A percentile compares a stretch with the other conserved stretches of the same genome.
Conservation (phyloP, 2,113 vertebrate species). For the Syrmaticus mikado region DNA sequence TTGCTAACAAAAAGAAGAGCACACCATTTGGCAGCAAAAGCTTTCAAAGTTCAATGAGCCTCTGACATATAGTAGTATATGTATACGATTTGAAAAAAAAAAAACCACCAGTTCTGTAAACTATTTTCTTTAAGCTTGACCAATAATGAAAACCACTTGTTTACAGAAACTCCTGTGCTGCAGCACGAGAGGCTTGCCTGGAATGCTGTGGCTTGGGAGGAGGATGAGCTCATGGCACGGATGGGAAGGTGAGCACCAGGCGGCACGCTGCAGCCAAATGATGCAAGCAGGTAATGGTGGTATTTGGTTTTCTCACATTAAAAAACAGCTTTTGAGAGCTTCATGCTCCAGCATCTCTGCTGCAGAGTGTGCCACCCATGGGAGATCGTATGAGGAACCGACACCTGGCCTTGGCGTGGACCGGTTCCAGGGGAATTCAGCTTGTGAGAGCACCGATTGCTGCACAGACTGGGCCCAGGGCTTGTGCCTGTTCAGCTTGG, state of each 20-base stretch:
- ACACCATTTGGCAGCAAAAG: not conserved
- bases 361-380: not conserved
- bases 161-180: not conserved
- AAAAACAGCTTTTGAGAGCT: not conserved
- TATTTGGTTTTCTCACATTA: not conserved
- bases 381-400: slow-evolving; percentile 19
- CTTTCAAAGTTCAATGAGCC: slow-evolving; percentile 4
- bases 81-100: not conserved
- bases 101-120: slow-evolving; percentile 46
- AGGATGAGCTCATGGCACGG: not conserved
- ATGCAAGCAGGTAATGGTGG: not conserved
- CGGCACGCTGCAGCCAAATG: not conserved
- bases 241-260: not conserved
- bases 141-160: slow-evolving; percentile 62
- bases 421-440: not conserved
- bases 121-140: slow-evolving; percentile 22
- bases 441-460: not conserved
- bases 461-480: fast-evolving
- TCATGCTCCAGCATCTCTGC: not conserved
- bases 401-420: not conserved
- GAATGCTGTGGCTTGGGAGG: not conserved
- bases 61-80: not conserved
- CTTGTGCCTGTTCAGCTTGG: not conserved
- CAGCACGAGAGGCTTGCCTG: not conserved
- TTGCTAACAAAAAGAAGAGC: not conserved